Evolutionary conservation across 2,888 invertebrate genomes (phyloP).

Genomic region (Portevinia maculata): DNA sequence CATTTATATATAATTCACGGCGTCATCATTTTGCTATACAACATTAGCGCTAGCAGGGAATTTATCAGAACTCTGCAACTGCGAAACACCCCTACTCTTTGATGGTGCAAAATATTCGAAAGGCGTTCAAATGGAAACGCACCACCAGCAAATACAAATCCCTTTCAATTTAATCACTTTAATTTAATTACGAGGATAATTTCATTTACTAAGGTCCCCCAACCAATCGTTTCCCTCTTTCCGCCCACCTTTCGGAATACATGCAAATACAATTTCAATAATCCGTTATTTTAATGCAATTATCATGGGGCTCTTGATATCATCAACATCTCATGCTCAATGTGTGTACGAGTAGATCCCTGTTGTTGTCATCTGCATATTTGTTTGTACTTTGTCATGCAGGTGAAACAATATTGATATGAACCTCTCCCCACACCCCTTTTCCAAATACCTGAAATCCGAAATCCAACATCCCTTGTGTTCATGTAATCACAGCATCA

Average conservation of each 20-base stretch:
- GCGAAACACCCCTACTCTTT: neutral
- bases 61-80: neutral
- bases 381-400: constrained; percentile 31
- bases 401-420: constrained; percentile 71
- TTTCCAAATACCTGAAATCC: constrained; percentile 32
- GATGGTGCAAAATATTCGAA: neutral
- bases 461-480: constrained; percentile 35
- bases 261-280: constrained; percentile 66
- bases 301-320: constrained; percentile 65
- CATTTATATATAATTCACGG: constrained; percentile 8
- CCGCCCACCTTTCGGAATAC: constrained; percentile 3
- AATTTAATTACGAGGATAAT: constrained; percentile 69
- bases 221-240: neutral
- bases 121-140: constrained; percentile 59
- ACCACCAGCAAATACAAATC: constrained; percentile 64
- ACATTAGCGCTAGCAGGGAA: constrained; percentile 4
- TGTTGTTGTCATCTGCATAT: constrained; percentile 62
- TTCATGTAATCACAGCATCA: constrained; percentile 53
- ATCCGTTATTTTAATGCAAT: constrained; percentile 71
- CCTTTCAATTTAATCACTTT: constrained; percentile 70
- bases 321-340: constrained; percentile 19
- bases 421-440: neutral
- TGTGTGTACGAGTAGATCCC: constrained; percentile 19
- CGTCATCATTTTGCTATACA: constrained; percentile 19
- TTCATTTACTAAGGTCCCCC: constrained; percentile 49